phyloP scores from a whole-genome alignment of 2,113 vertebrate genomes.

The rat (Rattus norvegicus) region DNA sequence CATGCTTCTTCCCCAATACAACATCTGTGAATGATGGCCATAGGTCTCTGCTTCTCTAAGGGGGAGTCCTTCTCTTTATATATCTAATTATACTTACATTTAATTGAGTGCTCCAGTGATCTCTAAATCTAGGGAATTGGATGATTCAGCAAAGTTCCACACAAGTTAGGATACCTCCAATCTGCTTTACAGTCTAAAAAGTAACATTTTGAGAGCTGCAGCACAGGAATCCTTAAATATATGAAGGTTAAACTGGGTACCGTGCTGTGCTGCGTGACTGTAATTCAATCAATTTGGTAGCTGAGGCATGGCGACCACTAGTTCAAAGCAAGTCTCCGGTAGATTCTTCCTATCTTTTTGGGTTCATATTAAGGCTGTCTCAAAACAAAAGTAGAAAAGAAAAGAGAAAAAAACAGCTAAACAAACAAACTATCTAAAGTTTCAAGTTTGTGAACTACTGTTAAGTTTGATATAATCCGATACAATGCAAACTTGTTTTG shows the following conservation, averaged over 20 bases:
- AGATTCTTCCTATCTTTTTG: not conserved
- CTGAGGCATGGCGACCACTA: not conserved
- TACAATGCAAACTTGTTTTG: not conserved
- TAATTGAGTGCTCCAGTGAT: not conserved
- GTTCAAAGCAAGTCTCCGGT: not conserved
- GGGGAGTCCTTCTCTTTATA: not conserved
- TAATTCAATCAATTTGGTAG: not conserved
- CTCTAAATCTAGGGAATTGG: not conserved
- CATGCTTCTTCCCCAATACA: not conserved
- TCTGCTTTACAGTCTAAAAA: not conserved
- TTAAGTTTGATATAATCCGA: not conserved
- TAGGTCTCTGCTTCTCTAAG: not conserved
- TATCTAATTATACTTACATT: not conserved
- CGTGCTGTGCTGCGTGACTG: accelerated
- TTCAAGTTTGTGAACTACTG: not conserved
- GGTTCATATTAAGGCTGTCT: not conserved
- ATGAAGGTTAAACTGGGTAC: not conserved
- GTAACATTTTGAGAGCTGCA: not conserved
- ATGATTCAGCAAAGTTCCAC: not conserved
- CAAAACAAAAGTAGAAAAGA: no score
- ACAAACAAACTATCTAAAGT: not conserved
- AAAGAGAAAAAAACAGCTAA: not conserved
- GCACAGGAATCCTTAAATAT: not conserved
- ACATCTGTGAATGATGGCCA: not conserved
- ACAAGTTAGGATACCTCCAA: not conserved